Base-by-base conservation (phyloP, 2,888 invertebrate genomes). In the Craniophora ligustri region DNA sequence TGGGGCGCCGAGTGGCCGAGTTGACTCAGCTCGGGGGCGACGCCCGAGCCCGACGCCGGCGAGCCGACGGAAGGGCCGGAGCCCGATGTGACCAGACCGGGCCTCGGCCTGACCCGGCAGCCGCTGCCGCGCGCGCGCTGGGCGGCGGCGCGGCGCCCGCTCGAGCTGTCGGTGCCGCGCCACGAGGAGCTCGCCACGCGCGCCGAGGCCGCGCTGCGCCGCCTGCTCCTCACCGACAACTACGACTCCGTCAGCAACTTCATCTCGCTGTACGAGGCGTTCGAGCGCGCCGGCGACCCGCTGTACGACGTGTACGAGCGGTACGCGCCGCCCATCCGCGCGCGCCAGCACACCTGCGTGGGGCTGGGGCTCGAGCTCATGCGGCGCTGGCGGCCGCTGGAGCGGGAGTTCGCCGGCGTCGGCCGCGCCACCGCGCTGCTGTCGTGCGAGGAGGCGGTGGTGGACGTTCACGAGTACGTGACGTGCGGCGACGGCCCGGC, bases 1-100 rank as follows among this genome's bases (percentile, higher is more conserved):
- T 98, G 97, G 97, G 98, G 97, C 91, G 96, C 96, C 94, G 98
- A 98, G 94, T 98, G 98, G 98, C 98, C 98, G 94, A 98, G 98
- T 98, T 98, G 98, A 98, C 98, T 98, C 98, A 96, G 95, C 95
- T 93, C 94, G 81, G 81, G 72, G 70, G 77, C 77, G 84, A 76
- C 72, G 69, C 72, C 79, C 72, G 81, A 81, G 79, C 86, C 84
- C 81, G 74, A 74, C 81, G 76, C 81, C 75, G 75, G 80, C 77
- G 76, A 63, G 78, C 75, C 82, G 79, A 84, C 83, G 76, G 79
- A 74, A 70, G 81, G 82, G 72, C 80, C 76, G 77, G 84, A 82
- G 81, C 75, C 76, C 76, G 65, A 74, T 67, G 76, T 79, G 78
- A 73, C 80, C 74, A 79, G 73, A 80, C 86, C 81, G 76, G 75